These are phyloP conservation scores for Caretta caretta DNA, from an alignment of 2,113 vertebrate species.

Conservation along the genomic window DNA sequence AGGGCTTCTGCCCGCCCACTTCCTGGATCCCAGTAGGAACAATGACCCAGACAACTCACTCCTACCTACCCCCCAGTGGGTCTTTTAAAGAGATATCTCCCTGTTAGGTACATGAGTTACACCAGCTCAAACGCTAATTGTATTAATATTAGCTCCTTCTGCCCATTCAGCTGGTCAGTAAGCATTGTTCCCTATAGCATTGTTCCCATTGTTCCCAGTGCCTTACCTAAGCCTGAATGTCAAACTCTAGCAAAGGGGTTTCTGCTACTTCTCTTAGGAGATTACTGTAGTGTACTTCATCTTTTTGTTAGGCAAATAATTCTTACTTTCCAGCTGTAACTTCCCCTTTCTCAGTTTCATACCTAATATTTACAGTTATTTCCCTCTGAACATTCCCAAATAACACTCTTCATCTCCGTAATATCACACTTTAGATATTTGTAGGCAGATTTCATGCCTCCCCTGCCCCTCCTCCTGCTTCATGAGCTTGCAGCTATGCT, in stretches of 20 bases:
- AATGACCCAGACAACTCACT: too few species aligned
- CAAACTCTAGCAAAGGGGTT: conserved; percentile 47
- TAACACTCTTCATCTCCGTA: conserved; percentile 4
- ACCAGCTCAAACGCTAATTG: not conserved
- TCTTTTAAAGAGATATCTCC: too few species aligned
- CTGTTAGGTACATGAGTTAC: too few species aligned
- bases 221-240: conserved; percentile 49
- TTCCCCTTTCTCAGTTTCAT: conserved; percentile 37
- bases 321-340: conserved; percentile 27
- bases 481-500: conserved; percentile 12
- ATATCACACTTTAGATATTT: not conserved
- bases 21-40: too few species aligned
- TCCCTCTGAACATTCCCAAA: conserved; percentile 3
- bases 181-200: conserved; percentile 52
- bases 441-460: conserved; percentile 7
- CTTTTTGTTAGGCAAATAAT: conserved; percentile 52
- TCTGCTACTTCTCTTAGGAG: conserved; percentile 41
- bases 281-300: conserved; percentile 55
- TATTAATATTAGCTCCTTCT: conserved; percentile 65
- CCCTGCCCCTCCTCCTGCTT: not conserved
- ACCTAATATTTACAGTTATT: not conserved
- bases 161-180: conserved; percentile 53
- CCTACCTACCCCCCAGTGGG: too few species aligned
- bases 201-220: not conserved
- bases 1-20: too few species aligned